Evolutionary conservation across 2,888 invertebrate genomes (phyloP).

Genomic region (Sesamia inferens): DNA sequence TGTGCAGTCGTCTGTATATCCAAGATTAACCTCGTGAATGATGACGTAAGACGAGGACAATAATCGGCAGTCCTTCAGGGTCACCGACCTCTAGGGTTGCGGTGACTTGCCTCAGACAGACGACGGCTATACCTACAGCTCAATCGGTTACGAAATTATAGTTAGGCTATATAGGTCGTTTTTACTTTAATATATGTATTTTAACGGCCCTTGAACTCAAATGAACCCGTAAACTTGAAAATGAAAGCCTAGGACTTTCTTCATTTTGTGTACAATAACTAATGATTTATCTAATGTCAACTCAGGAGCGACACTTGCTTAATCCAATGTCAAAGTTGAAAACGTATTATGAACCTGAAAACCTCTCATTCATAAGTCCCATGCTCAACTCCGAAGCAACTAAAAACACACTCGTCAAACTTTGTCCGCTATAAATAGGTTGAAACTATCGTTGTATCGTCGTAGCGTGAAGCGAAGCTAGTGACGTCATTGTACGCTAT

Average conservation of each 20-base stretch:
- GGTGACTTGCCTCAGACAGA: conserved; percentile 68
- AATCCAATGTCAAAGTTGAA: conserved; percentile 43
- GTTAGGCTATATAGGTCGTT: conserved; percentile 49
- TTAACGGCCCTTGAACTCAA: conserved; percentile 25
- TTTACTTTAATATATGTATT: conserved; percentile 27
- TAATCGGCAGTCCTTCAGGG: conserved; percentile 63
- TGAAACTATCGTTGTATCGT: conserved; percentile 33
- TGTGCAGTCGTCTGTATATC: no score
- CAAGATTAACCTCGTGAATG: conserved; percentile 39
- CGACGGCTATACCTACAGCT: conserved; percentile 48
- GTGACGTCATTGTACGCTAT: conserved; percentile 41
- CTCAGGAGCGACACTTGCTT: conserved; percentile 26
- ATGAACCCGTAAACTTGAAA: conserved; percentile 54
- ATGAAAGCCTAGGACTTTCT: conserved; percentile 23
- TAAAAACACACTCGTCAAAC: conserved; percentile 55
- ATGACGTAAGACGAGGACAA: conserved; percentile 59
- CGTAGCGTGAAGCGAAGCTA: conserved; percentile 13
- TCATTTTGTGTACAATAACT: conserved; percentile 19
- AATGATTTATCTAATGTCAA: conserved; percentile 26
- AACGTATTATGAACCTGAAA: conserved; percentile 9
- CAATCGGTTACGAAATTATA: conserved; percentile 34
- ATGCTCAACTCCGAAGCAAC: conserved; percentile 39
- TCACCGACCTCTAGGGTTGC: conserved; percentile 64
- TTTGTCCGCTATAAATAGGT: conserved; percentile 54
- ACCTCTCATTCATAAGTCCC: conserved; percentile 51